phyloP scores from a whole-genome alignment of 2,888 invertebrate genomes.

The Troides aeacus region DNA sequence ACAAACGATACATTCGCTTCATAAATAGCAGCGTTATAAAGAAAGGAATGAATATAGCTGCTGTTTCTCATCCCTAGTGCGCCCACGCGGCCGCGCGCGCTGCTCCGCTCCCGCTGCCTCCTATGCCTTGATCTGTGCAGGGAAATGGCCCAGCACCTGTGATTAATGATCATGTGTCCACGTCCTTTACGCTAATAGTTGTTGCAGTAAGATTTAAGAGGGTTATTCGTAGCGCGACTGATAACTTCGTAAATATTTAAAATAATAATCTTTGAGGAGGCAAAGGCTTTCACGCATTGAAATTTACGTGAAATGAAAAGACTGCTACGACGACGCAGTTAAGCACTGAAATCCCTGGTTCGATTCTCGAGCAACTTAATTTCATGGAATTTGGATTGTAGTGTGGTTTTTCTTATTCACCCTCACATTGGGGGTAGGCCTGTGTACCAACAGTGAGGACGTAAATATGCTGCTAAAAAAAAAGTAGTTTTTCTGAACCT shows the following conservation, averaged over 20 bases:
- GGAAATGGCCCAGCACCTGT: constrained; percentile 47
- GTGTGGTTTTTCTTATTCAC: too few relatives aligned
- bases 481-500: too few relatives aligned
- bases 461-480: too few relatives aligned
- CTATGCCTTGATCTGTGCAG: constrained; percentile 57
- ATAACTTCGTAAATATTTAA: background rate
- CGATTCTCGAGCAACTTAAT: too few relatives aligned
- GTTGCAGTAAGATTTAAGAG: constrained; percentile 19
- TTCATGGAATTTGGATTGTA: too few relatives aligned
- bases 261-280: background rate
- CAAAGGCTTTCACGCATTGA: too few relatives aligned
- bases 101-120: constrained; percentile 34
- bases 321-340: too few relatives aligned
- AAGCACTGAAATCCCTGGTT: too few relatives aligned
- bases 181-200: constrained; percentile 30
- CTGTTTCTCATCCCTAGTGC: constrained; percentile 23
- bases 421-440: too few relatives aligned
- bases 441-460: too few relatives aligned
- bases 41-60: constrained; percentile 19
- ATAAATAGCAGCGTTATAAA: constrained; percentile 26
- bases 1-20: constrained; percentile 39
- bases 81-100: constrained; percentile 24
- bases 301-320: too few relatives aligned
- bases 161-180: constrained; percentile 52
- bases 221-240: background rate